Evolutionary conservation across 2,113 vertebrate genomes (phyloP).

Genomic region (Myotis yumanensis): DNA sequence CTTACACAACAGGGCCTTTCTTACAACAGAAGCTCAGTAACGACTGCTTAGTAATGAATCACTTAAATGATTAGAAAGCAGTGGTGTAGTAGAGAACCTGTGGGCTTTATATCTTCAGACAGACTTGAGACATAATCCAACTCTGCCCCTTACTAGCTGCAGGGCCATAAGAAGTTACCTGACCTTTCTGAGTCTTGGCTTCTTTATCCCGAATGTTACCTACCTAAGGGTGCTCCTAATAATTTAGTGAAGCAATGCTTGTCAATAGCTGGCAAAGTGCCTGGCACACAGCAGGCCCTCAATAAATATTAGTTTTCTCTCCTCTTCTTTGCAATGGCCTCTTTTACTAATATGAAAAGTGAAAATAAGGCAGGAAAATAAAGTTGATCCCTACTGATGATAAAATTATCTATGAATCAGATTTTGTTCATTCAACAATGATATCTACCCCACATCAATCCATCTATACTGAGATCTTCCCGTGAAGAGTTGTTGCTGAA

Average conservation of each 20-base stretch:
- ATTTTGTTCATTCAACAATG: not conserved
- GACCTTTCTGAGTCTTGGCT: not conserved
- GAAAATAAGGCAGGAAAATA: not conserved
- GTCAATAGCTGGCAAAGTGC: not conserved
- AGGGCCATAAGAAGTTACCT: not conserved
- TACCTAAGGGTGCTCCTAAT: not conserved
- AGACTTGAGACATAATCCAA: not conserved
- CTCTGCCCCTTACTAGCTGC: not conserved
- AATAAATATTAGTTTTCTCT: not conserved
- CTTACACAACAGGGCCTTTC: not conserved
- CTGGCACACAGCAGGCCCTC: not conserved
- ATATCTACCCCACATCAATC: not conserved
- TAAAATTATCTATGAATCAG: not conserved
- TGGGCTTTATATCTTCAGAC: not conserved
- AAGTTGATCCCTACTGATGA: not conserved
- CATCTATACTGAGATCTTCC: not conserved
- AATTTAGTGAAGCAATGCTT: not conserved
- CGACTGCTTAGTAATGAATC: not conserved
- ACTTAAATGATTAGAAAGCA: not conserved
- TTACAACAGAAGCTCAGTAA: not conserved
- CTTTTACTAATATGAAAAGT: not conserved
- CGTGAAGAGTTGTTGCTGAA: not conserved
- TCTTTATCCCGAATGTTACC: not conserved
- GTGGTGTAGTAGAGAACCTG: not conserved
- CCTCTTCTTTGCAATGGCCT: not conserved